phyloP scores from a whole-genome alignment of 2,888 invertebrate genomes.

The Perizoma affinitatum region DNA sequence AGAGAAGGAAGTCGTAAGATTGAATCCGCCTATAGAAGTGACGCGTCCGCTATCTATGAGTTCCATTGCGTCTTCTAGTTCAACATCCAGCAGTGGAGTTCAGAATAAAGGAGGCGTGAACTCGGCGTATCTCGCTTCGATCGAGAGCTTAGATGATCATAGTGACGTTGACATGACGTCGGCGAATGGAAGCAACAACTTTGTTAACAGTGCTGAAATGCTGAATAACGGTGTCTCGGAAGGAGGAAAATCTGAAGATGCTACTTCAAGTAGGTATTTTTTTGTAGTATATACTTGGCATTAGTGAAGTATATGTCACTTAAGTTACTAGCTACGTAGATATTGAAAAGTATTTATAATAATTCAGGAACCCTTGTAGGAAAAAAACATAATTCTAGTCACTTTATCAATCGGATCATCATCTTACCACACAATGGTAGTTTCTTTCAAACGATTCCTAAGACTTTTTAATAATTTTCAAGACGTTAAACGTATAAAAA shows the following conservation, averaged over 20 bases:
- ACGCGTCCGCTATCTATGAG: slow-evolving; percentile 89
- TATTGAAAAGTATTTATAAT: too few relatives aligned
- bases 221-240: slow-evolving; percentile 63
- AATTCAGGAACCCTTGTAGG: too few relatives aligned
- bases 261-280: slow-evolving; percentile 63
- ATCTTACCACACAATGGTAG: too few relatives aligned
- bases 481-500: too few relatives aligned
- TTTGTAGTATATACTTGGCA: not conserved
- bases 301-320: too few relatives aligned
- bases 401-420: too few relatives aligned
- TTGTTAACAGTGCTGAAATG: slow-evolving; percentile 70
- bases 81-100: slow-evolving; percentile 85
- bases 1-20: slow-evolving; percentile 75
- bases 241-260: slow-evolving; percentile 61
- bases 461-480: too few relatives aligned
- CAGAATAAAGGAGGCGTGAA: slow-evolving; percentile 86
- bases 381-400: too few relatives aligned
- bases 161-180: slow-evolving; percentile 87
- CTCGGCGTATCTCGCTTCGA: slow-evolving; percentile 93
- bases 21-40: slow-evolving; percentile 83
- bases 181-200: slow-evolving; percentile 74
- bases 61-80: slow-evolving; percentile 90
- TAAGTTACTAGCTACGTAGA: too few relatives aligned
- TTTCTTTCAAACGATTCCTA: too few relatives aligned
- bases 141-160: slow-evolving; percentile 93